Percentiles rank a stretch among this genome's conserved stretches.
Evolutionary conservation across 2,888 invertebrate genomes (phyloP).

Genomic region (Hirtodrosophila confusa): DNA sequence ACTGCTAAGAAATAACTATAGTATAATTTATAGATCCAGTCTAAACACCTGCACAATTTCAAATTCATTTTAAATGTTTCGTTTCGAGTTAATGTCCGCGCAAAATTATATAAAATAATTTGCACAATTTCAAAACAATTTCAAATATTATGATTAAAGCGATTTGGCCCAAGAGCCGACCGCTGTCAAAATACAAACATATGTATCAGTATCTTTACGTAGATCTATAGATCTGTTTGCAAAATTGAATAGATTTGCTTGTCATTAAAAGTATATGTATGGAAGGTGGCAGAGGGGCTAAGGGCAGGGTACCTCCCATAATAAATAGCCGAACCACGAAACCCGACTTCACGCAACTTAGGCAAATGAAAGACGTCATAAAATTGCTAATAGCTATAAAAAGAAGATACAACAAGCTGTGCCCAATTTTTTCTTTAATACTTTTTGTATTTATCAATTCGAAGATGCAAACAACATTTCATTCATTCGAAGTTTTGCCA

Average conservation of each 20-base stretch:
- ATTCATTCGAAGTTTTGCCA: constrained; percentile 54
- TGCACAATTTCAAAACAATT: constrained; percentile 52
- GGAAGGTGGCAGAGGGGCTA: too few species aligned
- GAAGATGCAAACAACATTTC: constrained; percentile 25
- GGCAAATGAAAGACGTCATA: constrained; percentile 50
- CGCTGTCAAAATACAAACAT: constrained; percentile 28
- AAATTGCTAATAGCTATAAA: constrained; percentile 67
- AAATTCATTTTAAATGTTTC: background rate
- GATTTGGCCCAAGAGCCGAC: constrained; percentile 32
- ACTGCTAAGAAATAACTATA: constrained; percentile 22
- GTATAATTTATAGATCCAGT: constrained; percentile 34
- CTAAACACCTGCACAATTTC: constrained; percentile 32
- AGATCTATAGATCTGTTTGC: constrained; percentile 33
- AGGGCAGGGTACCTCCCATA: too few species aligned
- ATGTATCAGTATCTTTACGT: background rate
- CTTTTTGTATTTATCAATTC: constrained; percentile 45
- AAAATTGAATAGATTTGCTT: constrained; percentile 56
- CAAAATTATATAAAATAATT: constrained; percentile 62
- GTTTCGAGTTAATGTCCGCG: constrained; percentile 17
- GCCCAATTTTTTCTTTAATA: constrained; percentile 37
- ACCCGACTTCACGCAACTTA: constrained; percentile 57
- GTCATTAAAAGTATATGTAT: too few species aligned
- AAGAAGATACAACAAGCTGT: constrained; percentile 33
- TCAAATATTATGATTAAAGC: constrained; percentile 37
- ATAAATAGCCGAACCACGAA: background rate